These are phyloP conservation scores for Ceratosolen fusciceps DNA, from an alignment of 1,140 invertebrate species.

Conservation along the genomic window DNA sequence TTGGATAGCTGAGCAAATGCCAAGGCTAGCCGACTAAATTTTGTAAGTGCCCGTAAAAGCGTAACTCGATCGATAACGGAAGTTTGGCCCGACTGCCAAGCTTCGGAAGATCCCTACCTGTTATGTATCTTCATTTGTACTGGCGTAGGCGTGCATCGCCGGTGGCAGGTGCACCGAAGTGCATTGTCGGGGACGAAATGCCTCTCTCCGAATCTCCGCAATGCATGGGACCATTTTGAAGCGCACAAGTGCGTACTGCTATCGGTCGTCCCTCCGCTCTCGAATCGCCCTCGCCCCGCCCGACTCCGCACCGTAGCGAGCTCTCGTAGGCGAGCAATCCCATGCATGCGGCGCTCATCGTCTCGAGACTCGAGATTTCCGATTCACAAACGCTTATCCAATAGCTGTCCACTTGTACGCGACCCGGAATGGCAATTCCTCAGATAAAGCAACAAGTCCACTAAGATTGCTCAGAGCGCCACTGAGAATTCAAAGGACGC, in stretches of 20 bases:
- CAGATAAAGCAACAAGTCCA: slow-evolving; percentile 39
- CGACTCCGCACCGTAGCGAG: neutral
- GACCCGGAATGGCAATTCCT: slow-evolving; percentile 34
- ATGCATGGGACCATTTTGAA: neutral
- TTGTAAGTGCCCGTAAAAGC: neutral
- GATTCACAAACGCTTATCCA: slow-evolving; percentile 6
- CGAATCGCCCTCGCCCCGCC: neutral
- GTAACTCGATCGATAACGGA: slow-evolving; percentile 24
- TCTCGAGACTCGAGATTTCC: slow-evolving; percentile 28
- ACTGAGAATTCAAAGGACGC: neutral
- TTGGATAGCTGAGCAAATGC: slow-evolving; percentile 3
- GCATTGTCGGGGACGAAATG: slow-evolving; percentile 46
- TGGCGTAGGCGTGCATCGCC: neutral
- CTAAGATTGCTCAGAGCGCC: neutral
- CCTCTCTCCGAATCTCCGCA: neutral
- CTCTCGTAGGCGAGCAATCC: too few relatives aligned
- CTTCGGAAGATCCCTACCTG: slow-evolving; percentile 15
- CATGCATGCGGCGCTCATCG: neutral
- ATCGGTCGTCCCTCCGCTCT: neutral
- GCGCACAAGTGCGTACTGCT: neutral
- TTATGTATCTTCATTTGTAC: slow-evolving; percentile 30
- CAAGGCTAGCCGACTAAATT: slow-evolving; percentile 29
- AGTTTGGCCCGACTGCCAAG: slow-evolving; percentile 27
- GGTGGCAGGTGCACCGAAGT: slow-evolving; percentile 55
- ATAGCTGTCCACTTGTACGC: slow-evolving; percentile 12